Evolutionary conservation across 2,113 vertebrate genomes (phyloP).

Genomic region (Chaetorhynchus papuensis): DNA sequence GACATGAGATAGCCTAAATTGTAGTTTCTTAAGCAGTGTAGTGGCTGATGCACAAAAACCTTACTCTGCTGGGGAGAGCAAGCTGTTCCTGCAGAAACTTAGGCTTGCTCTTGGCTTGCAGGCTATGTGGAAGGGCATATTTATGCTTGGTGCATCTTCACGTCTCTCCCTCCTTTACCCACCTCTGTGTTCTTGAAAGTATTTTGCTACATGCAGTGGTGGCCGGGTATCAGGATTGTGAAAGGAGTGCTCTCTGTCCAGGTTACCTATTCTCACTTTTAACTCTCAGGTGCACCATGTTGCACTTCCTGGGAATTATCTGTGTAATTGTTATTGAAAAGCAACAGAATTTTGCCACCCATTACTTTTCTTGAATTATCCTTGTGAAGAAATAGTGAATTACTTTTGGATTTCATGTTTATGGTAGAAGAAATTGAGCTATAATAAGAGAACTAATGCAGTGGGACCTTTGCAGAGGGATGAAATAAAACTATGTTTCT

Average conservation of each 20-base stretch:
- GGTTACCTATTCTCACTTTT: neutral
- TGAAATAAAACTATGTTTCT: neutral
- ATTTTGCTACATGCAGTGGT: neutral
- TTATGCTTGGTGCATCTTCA: neutral
- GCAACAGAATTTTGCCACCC: neutral
- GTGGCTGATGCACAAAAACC: neutral
- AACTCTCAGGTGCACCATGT: neutral
- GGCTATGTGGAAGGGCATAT: neutral
- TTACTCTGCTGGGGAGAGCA: accelerated
- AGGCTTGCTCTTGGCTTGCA: neutral
- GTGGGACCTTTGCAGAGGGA: neutral
- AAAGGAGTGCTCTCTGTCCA: neutral
- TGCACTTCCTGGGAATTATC: neutral
- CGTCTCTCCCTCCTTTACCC: neutral
- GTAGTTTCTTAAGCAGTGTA: neutral
- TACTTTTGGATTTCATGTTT: neutral
- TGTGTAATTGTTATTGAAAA: neutral
- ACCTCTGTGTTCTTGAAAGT: neutral
- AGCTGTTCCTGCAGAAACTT: neutral
- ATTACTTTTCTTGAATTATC: neutral
- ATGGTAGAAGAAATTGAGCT: neutral
- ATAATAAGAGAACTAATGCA: neutral
- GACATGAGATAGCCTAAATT: neutral
- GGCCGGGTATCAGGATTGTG: neutral
- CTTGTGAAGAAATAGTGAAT: neutral